These are phyloP conservation scores for Rhamnusium bicolor DNA, from an alignment of 2,888 invertebrate species.

Conservation along the genomic window DNA sequence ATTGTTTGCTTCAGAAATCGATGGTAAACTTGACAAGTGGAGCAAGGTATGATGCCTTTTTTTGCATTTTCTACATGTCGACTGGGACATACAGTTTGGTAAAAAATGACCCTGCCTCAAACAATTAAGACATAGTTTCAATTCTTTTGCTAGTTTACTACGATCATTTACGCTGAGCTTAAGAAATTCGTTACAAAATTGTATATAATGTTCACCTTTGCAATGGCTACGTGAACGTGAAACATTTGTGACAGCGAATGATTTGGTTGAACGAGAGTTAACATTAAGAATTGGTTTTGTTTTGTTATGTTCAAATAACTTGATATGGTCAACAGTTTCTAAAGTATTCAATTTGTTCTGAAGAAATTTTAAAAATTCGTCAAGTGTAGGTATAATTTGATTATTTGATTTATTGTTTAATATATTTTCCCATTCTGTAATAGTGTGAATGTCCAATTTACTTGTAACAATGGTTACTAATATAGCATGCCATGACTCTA, in stretches of 20 bases:
- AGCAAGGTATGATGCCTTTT: not conserved
- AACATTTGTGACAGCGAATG: not conserved
- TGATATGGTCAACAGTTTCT: constrained; percentile 4
- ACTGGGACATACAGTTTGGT: not conserved
- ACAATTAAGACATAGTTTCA: constrained; percentile 1
- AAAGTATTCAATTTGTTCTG: constrained; percentile 1
- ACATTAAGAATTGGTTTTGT: not conserved
- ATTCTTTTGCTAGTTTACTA: not conserved
- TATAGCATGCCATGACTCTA: not conserved
- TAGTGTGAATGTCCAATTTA: not conserved
- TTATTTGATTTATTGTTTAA: not conserved
- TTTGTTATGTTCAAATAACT: not conserved
- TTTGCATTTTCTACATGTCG: not conserved
- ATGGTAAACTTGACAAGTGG: not conserved
- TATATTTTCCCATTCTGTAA: constrained; percentile 5
- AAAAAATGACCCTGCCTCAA: not conserved
- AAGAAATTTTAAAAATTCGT: not conserved
- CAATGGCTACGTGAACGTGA: not conserved
- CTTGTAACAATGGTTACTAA: constrained; percentile 3
- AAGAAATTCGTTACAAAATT: not conserved
- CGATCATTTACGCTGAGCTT: not conserved
- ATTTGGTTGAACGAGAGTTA: not conserved
- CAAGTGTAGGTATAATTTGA: not conserved
- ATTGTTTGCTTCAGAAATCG: not conserved
- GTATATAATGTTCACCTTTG: not conserved